These are phyloP conservation scores for Lasioglossum morio DNA, from an alignment of 2,888 invertebrate genomes.

Conservation along the genomic window DNA sequence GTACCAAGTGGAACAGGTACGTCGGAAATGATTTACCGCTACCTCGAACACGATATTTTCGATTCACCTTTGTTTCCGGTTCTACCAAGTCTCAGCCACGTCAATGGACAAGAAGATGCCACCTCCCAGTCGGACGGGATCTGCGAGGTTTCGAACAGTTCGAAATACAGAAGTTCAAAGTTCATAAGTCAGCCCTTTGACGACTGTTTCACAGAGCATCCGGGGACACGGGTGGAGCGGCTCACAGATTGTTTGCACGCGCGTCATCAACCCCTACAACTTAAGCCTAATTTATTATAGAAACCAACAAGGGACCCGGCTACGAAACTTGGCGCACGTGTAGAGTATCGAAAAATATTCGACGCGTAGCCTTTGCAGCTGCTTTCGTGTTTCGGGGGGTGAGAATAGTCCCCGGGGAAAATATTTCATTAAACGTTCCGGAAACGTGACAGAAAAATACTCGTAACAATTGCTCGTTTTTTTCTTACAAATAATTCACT, in stretches of 20 bases:
- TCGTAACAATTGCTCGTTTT: not conserved
- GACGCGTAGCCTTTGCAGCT: not conserved
- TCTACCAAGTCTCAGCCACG: not conserved
- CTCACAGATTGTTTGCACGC: slow-evolving; percentile 1
- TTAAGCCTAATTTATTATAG: slow-evolving; percentile 5
- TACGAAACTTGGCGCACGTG: not conserved
- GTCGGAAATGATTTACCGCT: not conserved
- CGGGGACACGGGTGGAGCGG: not conserved
- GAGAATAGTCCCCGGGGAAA: not conserved
- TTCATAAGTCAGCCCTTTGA: not conserved
- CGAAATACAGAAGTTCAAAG: not conserved
- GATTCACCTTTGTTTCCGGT: not conserved
- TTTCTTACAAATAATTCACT: not conserved
- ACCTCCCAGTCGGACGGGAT: not conserved
- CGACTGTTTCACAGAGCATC: not conserved
- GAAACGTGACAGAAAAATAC: not conserved
- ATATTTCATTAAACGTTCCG: not conserved
- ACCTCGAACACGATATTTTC: not conserved
- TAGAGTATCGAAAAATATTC: not conserved
- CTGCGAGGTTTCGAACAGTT: not conserved
- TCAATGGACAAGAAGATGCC: not conserved
- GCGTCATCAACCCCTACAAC: not conserved
- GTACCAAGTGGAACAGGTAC: not conserved
- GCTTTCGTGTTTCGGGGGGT: not conserved
- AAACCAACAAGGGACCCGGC: not conserved